Base-by-base conservation (phyloP, 2,113 vertebrate species). In the Ranitomeya variabilis region DNA sequence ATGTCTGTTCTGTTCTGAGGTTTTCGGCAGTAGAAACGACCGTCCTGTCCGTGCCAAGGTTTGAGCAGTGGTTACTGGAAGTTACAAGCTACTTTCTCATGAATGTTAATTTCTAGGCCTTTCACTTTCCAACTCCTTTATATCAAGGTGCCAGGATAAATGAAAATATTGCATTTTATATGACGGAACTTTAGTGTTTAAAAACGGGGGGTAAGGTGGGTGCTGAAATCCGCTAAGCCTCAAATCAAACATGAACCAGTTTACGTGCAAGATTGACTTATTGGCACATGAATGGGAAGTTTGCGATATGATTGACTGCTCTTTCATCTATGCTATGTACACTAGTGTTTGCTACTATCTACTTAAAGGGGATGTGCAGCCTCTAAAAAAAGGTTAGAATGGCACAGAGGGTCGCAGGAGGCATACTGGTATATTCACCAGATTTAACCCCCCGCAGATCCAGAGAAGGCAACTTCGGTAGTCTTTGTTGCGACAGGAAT, bases 21-120 rank as follows among this genome's bases (percentile, higher is more conserved):
- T 80, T 73, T 71, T 76, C 80, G 54, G 60, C 37, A 62, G 67
- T 37, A 37, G 52, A 73, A 64, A 76, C 51, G 59, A 21, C 37
- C 14, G 67, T 21, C 67, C 18, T 37, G n/a, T 31, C 45, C 66
- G n/a, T 89, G 87, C 87, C 87, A 84, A 83, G 51, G 80, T 89
- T 83, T 84, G 45, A 37, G 71, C 80, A 67, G 87, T 23, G 87
- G 87, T 89, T 89, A 83, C 87, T 89, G 87, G 87, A 89, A 89
- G 71, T 89, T 77, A 77, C 59, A 59, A 9, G 69, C 37, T 77
- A 15, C 31, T 76, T 89, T 76, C 69, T 83, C 23, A 52, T 76
- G 80, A 89, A 84, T 83, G 87, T 60, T 81, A 52, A 89, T 89
- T 89, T 83, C 81, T 62, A 84, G 57, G 8, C 37, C 60, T 64